Conservation (phyloP, 2,797 vertebrate genomes). For the Enteromius viviparus region DNA sequence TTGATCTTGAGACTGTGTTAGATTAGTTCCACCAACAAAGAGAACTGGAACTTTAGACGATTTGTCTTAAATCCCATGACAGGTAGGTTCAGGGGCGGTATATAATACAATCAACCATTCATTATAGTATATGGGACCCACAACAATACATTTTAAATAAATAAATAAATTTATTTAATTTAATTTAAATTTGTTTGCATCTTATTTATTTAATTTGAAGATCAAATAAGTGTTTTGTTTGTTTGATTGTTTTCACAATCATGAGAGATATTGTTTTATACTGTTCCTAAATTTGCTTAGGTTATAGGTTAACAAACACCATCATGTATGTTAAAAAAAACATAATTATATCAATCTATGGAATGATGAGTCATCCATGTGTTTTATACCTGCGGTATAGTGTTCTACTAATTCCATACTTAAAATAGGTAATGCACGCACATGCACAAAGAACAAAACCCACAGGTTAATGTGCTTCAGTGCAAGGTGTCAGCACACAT, state of each 20-base stretch:
- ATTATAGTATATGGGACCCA: not conserved
- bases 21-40: too few species aligned
- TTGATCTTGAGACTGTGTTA: too few species aligned
- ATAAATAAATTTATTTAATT: too few species aligned
- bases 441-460: slow-evolving; percentile 20
- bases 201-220: too few species aligned
- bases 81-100: too few species aligned
- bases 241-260: not conserved
- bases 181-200: too few species aligned
- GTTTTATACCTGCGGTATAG: not conserved
- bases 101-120: too few species aligned
- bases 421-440: slow-evolving; percentile 10
- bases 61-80: too few species aligned
- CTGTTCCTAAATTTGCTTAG: not conserved
- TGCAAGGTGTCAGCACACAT: not conserved
- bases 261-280: not conserved
- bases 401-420: not conserved
- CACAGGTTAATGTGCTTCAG: slow-evolving; percentile 4
- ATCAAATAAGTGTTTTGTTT: too few species aligned
- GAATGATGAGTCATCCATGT: not conserved
- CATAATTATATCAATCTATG: not conserved
- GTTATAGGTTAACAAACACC: not conserved
- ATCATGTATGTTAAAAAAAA: not conserved
- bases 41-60: too few species aligned
- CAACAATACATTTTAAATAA: not conserved